Percentiles rank a stretch among this genome's conserved stretches.
phyloP scores from a whole-genome alignment of 2,888 invertebrate species.

The Drosophila sordidula region DNA sequence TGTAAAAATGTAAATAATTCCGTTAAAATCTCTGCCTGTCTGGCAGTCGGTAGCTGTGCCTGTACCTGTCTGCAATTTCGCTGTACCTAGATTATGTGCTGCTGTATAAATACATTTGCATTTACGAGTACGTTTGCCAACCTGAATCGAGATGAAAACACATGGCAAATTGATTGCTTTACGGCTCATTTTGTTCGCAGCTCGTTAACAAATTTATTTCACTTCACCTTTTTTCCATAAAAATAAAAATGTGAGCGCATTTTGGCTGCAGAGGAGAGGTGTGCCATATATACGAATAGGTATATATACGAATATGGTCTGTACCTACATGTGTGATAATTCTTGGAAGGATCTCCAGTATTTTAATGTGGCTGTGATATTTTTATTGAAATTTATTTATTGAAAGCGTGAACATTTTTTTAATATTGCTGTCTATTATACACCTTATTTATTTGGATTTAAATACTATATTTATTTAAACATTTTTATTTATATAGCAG shows the following conservation, averaged over 20 bases:
- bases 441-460: too few relatives aligned
- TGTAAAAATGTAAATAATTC: constrained; percentile 62
- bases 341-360: background rate
- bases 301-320: too few relatives aligned
- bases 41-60: constrained; percentile 6
- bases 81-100: constrained; percentile 53
- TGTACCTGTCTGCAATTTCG: constrained; percentile 26
- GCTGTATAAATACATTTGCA: constrained; percentile 63
- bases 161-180: constrained; percentile 79
- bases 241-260: constrained; percentile 27
- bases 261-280: background rate
- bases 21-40: constrained; percentile 24
- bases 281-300: too few relatives aligned
- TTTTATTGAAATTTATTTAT: too few relatives aligned
- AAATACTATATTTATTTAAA: too few relatives aligned
- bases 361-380: background rate
- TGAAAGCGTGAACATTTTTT: too few relatives aligned
- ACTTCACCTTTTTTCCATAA: constrained; percentile 38
- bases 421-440: too few relatives aligned
- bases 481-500: too few relatives aligned
- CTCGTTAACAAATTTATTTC: constrained; percentile 70
- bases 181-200: constrained; percentile 76
- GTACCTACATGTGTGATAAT: too few relatives aligned
- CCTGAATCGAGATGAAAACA: constrained; percentile 55
- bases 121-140: constrained; percentile 54